Evolutionary conservation across 2,113 vertebrate genomes (phyloP).

Genomic region (Cyanoderma ruficeps): DNA sequence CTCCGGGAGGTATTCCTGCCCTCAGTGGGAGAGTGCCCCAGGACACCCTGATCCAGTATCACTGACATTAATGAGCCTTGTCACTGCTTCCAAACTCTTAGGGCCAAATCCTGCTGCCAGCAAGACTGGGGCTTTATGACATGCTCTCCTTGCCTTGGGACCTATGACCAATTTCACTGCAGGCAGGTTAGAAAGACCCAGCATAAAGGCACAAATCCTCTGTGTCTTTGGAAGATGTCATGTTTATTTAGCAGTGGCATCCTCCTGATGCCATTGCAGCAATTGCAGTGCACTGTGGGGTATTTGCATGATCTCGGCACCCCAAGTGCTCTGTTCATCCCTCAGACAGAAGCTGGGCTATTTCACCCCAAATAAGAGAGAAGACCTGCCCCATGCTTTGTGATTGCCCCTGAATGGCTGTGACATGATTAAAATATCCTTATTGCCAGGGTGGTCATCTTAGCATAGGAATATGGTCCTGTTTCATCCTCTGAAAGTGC

Average conservation of each 20-base stretch:
- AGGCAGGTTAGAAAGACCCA: background rate
- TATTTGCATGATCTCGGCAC: background rate
- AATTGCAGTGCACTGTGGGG: accelerated
- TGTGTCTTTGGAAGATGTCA: background rate
- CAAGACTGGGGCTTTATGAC: background rate
- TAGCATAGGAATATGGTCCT: background rate
- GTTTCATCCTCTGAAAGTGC: background rate
- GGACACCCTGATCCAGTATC: background rate
- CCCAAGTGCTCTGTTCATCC: accelerated
- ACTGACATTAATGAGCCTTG: background rate
- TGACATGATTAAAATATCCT: background rate
- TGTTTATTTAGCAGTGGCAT: background rate
- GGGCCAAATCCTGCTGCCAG: background rate
- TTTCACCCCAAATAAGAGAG: background rate
- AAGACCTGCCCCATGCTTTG: background rate
- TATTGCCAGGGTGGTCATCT: background rate
- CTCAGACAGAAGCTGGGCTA: background rate
- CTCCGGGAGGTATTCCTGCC: background rate
- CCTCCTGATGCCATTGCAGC: background rate
- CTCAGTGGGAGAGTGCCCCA: background rate
- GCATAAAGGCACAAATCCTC: background rate
- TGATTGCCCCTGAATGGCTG: accelerated
- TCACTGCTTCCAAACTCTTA: background rate
- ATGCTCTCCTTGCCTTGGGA: background rate
- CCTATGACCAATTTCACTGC: background rate